Conservation (phyloP, 2,113 vertebrate genomes). For the Martes martes region DNA sequence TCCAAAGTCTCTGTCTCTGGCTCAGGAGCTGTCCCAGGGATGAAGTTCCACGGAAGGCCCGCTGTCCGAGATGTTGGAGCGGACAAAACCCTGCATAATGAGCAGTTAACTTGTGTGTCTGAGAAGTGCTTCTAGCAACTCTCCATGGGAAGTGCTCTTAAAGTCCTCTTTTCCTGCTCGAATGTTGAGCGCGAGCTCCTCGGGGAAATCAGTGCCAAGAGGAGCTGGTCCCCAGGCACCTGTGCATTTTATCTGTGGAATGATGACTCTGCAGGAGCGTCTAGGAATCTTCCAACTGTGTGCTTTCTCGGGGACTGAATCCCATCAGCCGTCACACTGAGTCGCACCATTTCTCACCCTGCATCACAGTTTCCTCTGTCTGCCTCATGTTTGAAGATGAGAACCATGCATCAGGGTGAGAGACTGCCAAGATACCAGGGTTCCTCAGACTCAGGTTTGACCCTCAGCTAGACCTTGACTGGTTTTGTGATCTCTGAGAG, state of each 20-base stretch:
- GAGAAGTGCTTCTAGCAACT: too few species aligned
- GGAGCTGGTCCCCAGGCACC: not conserved
- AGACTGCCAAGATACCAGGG: rapidly evolving
- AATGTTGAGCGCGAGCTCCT: not conserved
- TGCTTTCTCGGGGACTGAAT: not conserved
- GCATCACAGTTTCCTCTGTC: rapidly evolving
- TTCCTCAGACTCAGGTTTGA: rapidly evolving
- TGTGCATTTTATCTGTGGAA: not conserved
- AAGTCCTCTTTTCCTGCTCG: not conserved
- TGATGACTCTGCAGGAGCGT: not conserved
- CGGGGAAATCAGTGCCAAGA: not conserved
- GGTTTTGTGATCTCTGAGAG: not conserved
- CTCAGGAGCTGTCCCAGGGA: rapidly evolving
- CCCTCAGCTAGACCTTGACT: not conserved
- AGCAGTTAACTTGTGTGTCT: not conserved
- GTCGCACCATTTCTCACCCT: rapidly evolving
- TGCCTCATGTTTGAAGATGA: too few species aligned
- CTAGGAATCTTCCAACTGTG: not conserved
- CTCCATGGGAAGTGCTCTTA: not conserved
- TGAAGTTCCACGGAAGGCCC: not conserved
- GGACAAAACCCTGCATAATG: not conserved
- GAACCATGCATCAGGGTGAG: rapidly evolving
- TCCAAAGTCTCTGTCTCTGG: not conserved
- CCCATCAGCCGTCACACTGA: not conserved
- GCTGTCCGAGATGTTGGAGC: not conserved